Percentiles rank a stretch among this genome's conserved stretches.
Evolutionary conservation across 2,113 vertebrate species (phyloP).

Genomic region (Marmota flaviventris): DNA sequence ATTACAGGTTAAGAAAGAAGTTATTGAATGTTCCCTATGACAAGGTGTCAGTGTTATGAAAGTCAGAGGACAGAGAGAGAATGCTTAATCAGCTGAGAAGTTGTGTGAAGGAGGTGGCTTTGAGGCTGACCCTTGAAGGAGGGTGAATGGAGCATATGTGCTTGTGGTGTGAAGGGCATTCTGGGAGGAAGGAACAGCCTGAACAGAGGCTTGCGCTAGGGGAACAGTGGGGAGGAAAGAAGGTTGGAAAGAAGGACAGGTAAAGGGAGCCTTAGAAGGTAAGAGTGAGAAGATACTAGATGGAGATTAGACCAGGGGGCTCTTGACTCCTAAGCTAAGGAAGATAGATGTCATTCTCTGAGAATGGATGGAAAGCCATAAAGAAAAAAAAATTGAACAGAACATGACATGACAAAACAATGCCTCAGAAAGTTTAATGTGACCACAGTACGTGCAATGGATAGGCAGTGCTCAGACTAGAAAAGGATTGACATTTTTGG

Average conservation of each 20-base stretch:
- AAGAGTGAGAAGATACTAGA: not conserved
- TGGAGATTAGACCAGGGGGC: not conserved
- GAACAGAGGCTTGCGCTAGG: not conserved
- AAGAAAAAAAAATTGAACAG: not conserved
- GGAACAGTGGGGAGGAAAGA: not conserved
- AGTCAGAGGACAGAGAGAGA: not conserved
- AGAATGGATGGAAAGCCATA: not conserved
- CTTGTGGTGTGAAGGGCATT: not conserved
- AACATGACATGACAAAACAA: not conserved
- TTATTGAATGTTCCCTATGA: not conserved
- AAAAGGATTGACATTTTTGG: not conserved
- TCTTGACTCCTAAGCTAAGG: not conserved
- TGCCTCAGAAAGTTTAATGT: not conserved
- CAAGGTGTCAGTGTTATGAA: not conserved
- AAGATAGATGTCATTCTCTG: not conserved
- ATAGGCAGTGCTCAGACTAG: not conserved
- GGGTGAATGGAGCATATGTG: not conserved
- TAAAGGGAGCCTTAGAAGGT: not conserved
- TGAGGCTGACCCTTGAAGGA: not conserved
- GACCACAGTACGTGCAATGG: not conserved
- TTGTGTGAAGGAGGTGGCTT: not conserved
- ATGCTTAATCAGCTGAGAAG: not conserved
- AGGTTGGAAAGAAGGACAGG: not conserved
- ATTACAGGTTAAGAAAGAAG: slow-evolving; percentile 18
- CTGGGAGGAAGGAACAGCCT: not conserved